Evolutionary conservation across 2,113 vertebrate genomes (phyloP).

Genomic region (Hydrolagus affinis): DNA sequence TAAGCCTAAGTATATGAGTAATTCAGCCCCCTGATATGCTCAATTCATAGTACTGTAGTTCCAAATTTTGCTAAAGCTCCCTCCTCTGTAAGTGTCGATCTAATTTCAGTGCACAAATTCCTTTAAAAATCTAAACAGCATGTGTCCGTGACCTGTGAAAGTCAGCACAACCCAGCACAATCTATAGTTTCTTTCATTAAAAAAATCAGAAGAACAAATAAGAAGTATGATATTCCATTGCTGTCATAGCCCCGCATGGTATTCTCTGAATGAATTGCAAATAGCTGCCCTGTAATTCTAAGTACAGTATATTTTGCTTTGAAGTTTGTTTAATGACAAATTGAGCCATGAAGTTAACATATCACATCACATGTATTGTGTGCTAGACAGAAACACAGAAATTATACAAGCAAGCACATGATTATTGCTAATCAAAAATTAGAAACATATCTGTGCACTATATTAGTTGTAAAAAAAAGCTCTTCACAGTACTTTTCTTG

Average conservation of each 20-base stretch:
- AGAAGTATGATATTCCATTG: conserved; percentile 1
- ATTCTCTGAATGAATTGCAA: background rate
- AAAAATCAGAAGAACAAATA: conserved; percentile 22
- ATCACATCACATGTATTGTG: background rate
- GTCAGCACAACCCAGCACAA: conserved; percentile 24
- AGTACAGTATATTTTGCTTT: background rate
- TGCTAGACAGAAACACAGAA: background rate
- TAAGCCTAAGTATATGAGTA: too few species aligned
- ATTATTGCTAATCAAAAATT: conserved; percentile 13
- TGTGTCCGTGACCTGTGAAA: conserved; percentile 25
- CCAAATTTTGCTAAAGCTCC: conserved; percentile 12
- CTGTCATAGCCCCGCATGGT: background rate
- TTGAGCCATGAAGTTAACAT: conserved; percentile 12
- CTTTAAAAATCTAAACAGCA: conserved; percentile 10
- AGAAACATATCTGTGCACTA: background rate
- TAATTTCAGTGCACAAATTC: conserved; percentile 30
- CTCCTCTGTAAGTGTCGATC: conserved; percentile 8
- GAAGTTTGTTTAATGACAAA: background rate
- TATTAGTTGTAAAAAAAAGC: conserved; percentile 1
- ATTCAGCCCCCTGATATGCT: background rate
- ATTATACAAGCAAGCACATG: background rate
- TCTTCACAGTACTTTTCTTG: background rate
- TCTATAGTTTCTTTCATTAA: background rate
- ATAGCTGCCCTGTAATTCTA: background rate
- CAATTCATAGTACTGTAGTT: conserved; percentile 23